Percentiles rank a stretch among this genome's conserved stretches.
Evolutionary conservation across 1,140 invertebrate species (phyloP).

Genomic region (Paraescarpia echinospica): DNA sequence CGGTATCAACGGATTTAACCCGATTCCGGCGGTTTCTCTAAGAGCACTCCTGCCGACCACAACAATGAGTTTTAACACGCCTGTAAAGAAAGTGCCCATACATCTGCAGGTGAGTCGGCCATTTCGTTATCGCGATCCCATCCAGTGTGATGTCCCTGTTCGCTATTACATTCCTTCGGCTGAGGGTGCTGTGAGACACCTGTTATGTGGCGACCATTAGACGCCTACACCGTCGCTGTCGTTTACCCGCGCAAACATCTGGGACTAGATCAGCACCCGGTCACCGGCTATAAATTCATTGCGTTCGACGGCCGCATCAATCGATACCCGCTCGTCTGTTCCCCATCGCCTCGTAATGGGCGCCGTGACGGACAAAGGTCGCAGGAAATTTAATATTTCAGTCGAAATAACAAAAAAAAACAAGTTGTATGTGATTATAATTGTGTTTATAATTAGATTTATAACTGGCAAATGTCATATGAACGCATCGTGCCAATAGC

Average conservation of each 20-base stretch:
- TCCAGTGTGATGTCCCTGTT: background rate
- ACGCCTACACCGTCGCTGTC: background rate
- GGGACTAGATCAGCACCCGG: background rate
- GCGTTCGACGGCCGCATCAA: background rate
- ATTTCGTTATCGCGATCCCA: conserved; percentile 32
- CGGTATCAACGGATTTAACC: background rate
- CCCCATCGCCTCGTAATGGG: background rate
- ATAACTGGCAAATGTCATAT: too few relatives aligned
- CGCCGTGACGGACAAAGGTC: background rate
- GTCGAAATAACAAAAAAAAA: background rate
- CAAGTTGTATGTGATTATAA: background rate
- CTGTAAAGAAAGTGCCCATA: conserved; percentile 91
- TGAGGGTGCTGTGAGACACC: background rate
- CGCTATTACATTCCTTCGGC: background rate
- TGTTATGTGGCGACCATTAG: background rate
- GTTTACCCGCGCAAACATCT: background rate
- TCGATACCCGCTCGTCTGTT: background rate
- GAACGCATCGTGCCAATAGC: too few relatives aligned
- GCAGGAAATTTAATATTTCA: background rate
- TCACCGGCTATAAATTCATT: background rate
- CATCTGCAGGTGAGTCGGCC: conserved; percentile 77
- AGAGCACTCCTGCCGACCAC: background rate
- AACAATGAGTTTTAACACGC: conserved; percentile 54
- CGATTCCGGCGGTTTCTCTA: background rate
- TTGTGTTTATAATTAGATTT: background rate